phyloP scores from a whole-genome alignment of 2,113 vertebrate species.

The Plestiodon gilberti region DNA sequence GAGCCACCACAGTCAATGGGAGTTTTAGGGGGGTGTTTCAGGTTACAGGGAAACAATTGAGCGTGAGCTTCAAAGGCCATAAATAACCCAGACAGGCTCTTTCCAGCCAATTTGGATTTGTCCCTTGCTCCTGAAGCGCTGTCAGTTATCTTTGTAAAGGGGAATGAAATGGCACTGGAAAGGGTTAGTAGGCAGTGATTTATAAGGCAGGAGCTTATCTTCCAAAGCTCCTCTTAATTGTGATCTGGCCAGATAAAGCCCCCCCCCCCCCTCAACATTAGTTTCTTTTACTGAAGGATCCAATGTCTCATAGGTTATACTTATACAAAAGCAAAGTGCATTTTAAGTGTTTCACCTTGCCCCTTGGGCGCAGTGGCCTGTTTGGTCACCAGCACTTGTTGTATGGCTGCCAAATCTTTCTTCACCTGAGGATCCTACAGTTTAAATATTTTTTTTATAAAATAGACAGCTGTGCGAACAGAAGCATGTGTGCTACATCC shows the following conservation, averaged over 20 bases:
- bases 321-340: constrained; percentile 66
- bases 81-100: constrained; percentile 54
- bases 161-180: constrained; percentile 39
- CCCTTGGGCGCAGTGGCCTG: constrained; percentile 45
- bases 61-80: constrained; percentile 47
- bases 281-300: constrained; percentile 64
- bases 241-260: constrained; percentile 65
- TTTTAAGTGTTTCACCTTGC: constrained; percentile 55
- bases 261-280: constrained; percentile 60
- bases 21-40: constrained; percentile 46
- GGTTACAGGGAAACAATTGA: constrained; percentile 38
- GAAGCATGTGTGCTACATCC: constrained; percentile 11
- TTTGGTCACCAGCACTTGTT: constrained; percentile 43
- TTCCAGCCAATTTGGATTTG: constrained; percentile 55
- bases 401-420: constrained; percentile 47
- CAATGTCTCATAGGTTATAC: constrained; percentile 51
- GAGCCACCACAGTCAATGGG: constrained; percentile 10
- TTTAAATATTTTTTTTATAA: constrained; percentile 38
- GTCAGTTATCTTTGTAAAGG: constrained; percentile 51
- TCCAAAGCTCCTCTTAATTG: constrained; percentile 65
- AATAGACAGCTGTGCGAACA: constrained; percentile 13
- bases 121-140: constrained; percentile 61
- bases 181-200: constrained; percentile 51
- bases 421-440: constrained; percentile 46
- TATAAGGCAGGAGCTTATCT: constrained; percentile 62